Conservation (phyloP, 2,797 vertebrate genomes). For the Thalassophryne amazonica region DNA sequence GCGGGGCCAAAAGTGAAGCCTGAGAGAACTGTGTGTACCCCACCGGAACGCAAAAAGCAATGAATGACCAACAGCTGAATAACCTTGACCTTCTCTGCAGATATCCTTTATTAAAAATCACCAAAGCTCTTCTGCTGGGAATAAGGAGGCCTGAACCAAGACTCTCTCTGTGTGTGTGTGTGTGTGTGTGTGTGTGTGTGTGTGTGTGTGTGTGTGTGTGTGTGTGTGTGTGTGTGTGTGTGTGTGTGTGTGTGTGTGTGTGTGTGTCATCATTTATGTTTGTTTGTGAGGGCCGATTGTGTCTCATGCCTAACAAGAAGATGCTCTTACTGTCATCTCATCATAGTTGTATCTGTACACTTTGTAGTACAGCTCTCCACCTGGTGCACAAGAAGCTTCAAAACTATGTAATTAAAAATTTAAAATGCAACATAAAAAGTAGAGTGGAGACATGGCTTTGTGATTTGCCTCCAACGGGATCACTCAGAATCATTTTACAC, state of each 20-base stretch:
- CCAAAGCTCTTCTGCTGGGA: constrained; percentile 57
- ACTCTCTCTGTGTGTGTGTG: neutral
- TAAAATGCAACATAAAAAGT: too few species aligned
- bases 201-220: neutral
- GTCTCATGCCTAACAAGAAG: too few species aligned
- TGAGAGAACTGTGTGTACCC: constrained; percentile 37
- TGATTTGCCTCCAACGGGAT: too few species aligned
- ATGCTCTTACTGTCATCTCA: too few species aligned
- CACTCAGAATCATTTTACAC: too few species aligned
- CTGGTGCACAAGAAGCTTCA: too few species aligned
- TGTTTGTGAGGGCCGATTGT: too few species aligned
- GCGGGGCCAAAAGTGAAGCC: constrained; percentile 32
- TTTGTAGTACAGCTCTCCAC: too few species aligned
- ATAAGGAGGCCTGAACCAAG: constrained; percentile 43
- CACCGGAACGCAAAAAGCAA: constrained; percentile 37
- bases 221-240: constrained; percentile 1
- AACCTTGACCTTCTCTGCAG: constrained; percentile 71
- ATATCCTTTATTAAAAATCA: constrained; percentile 72
- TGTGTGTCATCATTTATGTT: too few species aligned
- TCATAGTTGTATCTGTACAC: too few species aligned
- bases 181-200: neutral
- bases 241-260: constrained; percentile 8
- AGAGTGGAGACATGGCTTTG: too few species aligned
- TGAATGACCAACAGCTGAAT: constrained; percentile 68
- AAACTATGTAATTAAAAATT: too few species aligned